Conservation (phyloP, 2,113 vertebrate genomes). For the Apodemus sylvaticus region DNA sequence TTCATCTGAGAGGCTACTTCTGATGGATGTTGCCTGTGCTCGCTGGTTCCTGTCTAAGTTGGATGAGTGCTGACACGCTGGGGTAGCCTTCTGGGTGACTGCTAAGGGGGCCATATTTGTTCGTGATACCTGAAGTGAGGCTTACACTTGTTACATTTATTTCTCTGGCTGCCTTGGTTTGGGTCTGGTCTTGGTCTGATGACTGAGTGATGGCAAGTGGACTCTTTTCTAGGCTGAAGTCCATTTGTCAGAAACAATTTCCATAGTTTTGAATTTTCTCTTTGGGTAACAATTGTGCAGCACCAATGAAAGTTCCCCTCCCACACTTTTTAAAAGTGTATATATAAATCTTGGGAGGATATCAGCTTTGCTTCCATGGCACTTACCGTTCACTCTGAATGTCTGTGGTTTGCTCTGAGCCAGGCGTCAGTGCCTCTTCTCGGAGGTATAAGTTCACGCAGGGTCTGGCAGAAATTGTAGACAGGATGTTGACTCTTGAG, state of each 20-base stretch:
- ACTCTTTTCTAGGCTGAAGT: slow-evolving; percentile 10
- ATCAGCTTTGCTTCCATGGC: not conserved
- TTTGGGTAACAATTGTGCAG: not conserved
- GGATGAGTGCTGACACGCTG: not conserved
- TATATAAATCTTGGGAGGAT: not conserved
- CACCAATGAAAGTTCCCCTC: not conserved
- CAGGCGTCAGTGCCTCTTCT: slow-evolving; percentile 5
- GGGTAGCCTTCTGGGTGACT: not conserved
- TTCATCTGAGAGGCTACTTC: not conserved
- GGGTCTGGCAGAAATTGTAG: slow-evolving; percentile 58
- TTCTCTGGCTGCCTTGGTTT: slow-evolving; percentile 35
- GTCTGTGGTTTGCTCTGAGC: slow-evolving; percentile 56
- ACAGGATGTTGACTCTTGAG: slow-evolving; percentile 58
- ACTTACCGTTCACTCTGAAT: not conserved
- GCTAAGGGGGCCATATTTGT: not conserved
- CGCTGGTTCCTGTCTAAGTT: not conserved
- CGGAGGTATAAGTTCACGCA: slow-evolving; percentile 41
- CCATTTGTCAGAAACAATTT: not conserved
- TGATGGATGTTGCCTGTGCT: not conserved
- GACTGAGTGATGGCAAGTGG: slow-evolving; percentile 26
- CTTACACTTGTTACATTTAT: slow-evolving; percentile 28
- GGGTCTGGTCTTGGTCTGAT: slow-evolving; percentile 17
- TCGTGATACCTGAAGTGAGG: slow-evolving; percentile 20
- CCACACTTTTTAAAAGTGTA: not conserved
- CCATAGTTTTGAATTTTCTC: slow-evolving; percentile 9